phyloP scores from a whole-genome alignment of 2,113 vertebrate genomes.

The Gracilinanus agilis region DNA sequence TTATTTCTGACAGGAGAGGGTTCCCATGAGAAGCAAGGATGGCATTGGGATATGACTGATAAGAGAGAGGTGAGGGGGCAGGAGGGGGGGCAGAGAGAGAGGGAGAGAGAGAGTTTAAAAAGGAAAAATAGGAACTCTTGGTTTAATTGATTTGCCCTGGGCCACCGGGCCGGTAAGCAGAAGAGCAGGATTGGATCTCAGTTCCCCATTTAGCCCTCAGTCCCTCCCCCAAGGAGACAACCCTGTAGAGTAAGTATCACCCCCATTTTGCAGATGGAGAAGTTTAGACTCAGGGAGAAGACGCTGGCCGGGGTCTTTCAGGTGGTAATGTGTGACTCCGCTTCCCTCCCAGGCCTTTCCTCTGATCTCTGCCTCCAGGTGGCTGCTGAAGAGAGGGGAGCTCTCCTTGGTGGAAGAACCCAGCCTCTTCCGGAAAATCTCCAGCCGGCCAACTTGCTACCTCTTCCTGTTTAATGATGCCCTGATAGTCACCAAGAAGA shows the following conservation, averaged over 20 bases:
- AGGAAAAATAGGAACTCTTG: neutral
- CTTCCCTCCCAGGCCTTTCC: constrained; percentile 86
- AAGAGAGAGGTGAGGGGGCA: no score
- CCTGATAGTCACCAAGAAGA: constrained; percentile 95
- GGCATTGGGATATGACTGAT: neutral
- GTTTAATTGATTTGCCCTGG: neutral
- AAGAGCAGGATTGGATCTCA: neutral
- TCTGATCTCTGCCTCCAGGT: constrained; percentile 92
- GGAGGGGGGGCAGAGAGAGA: no score
- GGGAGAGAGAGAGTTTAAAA: neutral
- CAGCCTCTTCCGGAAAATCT: constrained; percentile 91
- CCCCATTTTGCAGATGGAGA: neutral
- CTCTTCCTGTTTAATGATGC: constrained; percentile 96
- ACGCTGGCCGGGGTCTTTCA: neutral
- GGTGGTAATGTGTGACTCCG: rapidly evolving
- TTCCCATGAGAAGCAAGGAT: neutral
- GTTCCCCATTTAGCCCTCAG: neutral
- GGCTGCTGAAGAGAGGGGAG: constrained; percentile 94
- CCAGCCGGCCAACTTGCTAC: constrained; percentile 88
- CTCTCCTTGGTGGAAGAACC: constrained; percentile 88
- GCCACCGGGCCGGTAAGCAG: neutral
- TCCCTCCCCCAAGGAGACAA: neutral
- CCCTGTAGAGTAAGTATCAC: neutral
- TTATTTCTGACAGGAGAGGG: neutral
- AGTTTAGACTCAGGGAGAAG: neutral